These are phyloP conservation scores for Eubucco bourcierii DNA, from an alignment of 2,113 vertebrate species.

Conservation along the genomic window DNA sequence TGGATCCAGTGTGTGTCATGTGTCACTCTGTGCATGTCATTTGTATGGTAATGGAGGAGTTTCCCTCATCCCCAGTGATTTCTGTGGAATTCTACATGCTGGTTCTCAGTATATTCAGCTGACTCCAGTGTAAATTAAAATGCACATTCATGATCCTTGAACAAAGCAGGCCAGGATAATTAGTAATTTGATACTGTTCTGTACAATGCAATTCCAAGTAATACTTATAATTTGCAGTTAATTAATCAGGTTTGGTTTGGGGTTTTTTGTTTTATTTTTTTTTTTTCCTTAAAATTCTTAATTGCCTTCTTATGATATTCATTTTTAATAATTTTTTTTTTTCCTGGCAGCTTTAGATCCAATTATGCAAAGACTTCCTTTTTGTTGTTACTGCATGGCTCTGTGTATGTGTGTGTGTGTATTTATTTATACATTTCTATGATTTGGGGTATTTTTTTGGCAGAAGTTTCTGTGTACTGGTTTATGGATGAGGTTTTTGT, in stretches of 20 bases:
- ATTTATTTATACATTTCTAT: background rate
- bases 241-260: slow-evolving; percentile 21
- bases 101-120: background rate
- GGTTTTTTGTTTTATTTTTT: no score
- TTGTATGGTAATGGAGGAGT: slow-evolving; percentile 35
- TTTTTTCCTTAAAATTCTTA: slow-evolving; percentile 35
- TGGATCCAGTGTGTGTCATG: background rate
- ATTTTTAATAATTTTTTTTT: slow-evolving; percentile 45
- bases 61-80: background rate
- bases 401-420: background rate
- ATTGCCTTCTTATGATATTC: slow-evolving; percentile 41
- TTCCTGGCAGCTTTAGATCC: slow-evolving; percentile 13
- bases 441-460: background rate
- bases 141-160: slow-evolving; percentile 42
- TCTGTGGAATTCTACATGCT: background rate
- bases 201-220: slow-evolving; percentile 1
- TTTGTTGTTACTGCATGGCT: background rate
- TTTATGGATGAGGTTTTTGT: background rate
- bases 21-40: slow-evolving; percentile 4
- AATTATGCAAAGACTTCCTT: slow-evolving; percentile 10
- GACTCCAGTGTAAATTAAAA: slow-evolving; percentile 4
- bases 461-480: background rate
- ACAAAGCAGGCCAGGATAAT: slow-evolving; percentile 10
- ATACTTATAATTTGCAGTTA: slow-evolving; percentile 59
- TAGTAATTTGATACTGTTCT: slow-evolving; percentile 3